phyloP scores from a whole-genome alignment of 2,797 vertebrate genomes.

The Sebastes goodei region DNA sequence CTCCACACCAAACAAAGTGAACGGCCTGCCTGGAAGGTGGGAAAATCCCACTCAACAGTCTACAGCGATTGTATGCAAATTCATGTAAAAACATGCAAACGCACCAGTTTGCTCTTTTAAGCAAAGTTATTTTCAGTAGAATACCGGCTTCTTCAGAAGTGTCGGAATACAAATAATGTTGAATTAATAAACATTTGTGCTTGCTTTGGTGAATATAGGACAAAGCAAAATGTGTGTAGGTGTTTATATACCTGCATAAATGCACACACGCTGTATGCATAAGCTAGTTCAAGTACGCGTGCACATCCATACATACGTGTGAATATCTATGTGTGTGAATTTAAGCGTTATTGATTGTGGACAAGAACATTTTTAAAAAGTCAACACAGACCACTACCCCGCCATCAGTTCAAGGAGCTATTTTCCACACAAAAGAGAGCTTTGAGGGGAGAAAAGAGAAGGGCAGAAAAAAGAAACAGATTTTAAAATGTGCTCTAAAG shows the following conservation, averaged over 20 bases:
- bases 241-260: background rate
- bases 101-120: background rate
- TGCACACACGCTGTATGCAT: background rate
- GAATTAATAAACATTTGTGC: background rate
- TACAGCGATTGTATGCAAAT: constrained; percentile 8
- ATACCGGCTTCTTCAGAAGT: background rate
- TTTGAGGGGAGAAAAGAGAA: constrained; percentile 74
- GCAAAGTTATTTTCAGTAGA: constrained; percentile 6
- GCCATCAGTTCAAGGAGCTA: constrained; percentile 78
- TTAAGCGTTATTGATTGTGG: constrained; percentile 62
- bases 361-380: constrained; percentile 60
- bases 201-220: background rate
- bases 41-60: constrained; percentile 3
- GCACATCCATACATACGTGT: background rate
- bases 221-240: background rate
- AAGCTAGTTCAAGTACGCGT: background rate
- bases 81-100: constrained; percentile 14
- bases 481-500: constrained; percentile 79
- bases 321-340: constrained; percentile 23
- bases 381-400: constrained; percentile 66
- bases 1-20: background rate
- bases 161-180: background rate
- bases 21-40: background rate
- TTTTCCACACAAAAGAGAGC: constrained; percentile 80
- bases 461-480: constrained; percentile 76